phyloP scores from a whole-genome alignment of 2,797 vertebrate species.

The Sphaeramia orbicularis region DNA sequence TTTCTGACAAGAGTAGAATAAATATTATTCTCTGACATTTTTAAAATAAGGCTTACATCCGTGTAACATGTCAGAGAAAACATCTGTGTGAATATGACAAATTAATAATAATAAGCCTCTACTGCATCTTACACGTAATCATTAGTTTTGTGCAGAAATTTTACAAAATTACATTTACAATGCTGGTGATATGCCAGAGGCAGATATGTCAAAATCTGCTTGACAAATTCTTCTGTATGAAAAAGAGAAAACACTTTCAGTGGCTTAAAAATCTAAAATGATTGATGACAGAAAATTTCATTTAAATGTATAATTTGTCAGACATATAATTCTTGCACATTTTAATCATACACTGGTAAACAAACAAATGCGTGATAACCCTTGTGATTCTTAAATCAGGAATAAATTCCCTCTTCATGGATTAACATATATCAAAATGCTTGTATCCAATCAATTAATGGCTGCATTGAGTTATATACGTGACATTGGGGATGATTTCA shows the following conservation, averaged over 20 bases:
- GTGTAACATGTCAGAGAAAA: background rate
- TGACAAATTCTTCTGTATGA: too few species aligned
- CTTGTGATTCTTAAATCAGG: constrained; percentile 3
- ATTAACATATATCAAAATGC: background rate
- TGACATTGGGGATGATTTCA: constrained; percentile 46
- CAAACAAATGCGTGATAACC: constrained; percentile 5
- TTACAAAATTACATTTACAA: too few species aligned
- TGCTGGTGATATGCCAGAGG: too few species aligned
- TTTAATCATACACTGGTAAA: constrained; percentile 22
- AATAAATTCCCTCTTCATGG: constrained; percentile 6
- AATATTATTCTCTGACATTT: constrained; percentile 13
- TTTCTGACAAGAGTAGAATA: constrained; percentile 12
- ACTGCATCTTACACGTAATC: background rate
- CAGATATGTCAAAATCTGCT: too few species aligned
- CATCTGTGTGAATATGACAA: constrained; percentile 4
- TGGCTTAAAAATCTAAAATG: too few species aligned
- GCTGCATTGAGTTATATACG: constrained; percentile 5
- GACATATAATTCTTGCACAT: too few species aligned
- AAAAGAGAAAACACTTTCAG: too few species aligned
- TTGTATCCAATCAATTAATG: constrained; percentile 1
- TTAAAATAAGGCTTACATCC: background rate
- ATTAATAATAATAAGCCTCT: background rate
- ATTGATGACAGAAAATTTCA: too few species aligned
- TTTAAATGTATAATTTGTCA: too few species aligned
- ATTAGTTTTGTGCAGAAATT: background rate